Conservation (phyloP, 2,888 invertebrate genomes). For the Agrochola litura region DNA sequence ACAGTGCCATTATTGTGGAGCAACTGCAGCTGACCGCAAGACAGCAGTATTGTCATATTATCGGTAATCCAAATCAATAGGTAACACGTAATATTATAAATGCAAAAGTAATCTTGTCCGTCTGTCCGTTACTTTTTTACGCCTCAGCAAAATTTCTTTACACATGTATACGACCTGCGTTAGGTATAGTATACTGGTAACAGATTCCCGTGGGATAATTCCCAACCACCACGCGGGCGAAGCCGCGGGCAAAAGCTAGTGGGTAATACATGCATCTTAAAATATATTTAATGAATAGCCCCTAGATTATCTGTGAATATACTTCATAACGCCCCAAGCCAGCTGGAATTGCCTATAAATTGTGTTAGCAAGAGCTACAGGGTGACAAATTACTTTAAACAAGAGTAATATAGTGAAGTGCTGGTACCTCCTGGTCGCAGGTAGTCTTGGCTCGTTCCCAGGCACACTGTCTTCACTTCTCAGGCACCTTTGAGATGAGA, state of each 20-base stretch:
- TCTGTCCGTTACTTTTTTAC: background rate
- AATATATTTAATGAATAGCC: conserved; percentile 6
- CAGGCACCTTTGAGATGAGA: background rate
- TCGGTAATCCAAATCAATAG: background rate
- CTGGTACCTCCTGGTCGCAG: conserved; percentile 4
- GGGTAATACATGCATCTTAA: background rate
- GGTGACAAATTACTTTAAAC: conserved; percentile 50
- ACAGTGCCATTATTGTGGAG: conserved; percentile 6
- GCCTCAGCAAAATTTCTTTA: too few species aligned
- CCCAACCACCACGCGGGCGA: too few species aligned
- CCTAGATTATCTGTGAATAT: conserved; percentile 32
- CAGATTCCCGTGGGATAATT: background rate
- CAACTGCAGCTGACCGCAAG: background rate
- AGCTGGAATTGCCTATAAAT: conserved; percentile 49
- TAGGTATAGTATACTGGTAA: background rate
- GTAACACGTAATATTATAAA: background rate
- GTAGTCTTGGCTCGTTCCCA: conserved; percentile 18
- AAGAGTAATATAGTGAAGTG: conserved; percentile 35
- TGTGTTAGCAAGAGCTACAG: conserved; percentile 17
- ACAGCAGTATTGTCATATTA: background rate
- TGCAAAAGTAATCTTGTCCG: background rate
- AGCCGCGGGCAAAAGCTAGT: background rate
- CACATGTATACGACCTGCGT: too few species aligned
- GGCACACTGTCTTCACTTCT: background rate
- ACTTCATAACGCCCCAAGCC: conserved; percentile 18